Base-by-base conservation (phyloP, 1,140 invertebrate genomes). In the Eupeodes corollae region DNA sequence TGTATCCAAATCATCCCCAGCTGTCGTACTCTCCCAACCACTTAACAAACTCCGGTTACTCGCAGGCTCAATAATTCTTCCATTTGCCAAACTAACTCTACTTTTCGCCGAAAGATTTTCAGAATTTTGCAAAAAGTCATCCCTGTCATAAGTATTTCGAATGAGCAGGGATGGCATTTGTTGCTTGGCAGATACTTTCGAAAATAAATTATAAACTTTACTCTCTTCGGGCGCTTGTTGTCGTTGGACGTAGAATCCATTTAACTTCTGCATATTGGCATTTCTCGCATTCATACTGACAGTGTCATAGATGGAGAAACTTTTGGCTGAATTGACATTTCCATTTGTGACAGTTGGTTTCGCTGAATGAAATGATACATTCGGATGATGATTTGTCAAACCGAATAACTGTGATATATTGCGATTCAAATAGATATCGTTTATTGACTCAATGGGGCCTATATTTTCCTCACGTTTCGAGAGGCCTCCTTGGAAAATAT, bases 1-100 rank as follows among this genome's bases (percentile, higher is more conserved):
- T 47, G 74, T 69, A 18, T 73, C 70, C 50, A 79, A 71, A 52
- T 79, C 75, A 40, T 78, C 75, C 8, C 76, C 73, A 19, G 10
- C 18, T 32, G 33, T 48, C 40, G 2, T 19, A 10, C 8, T 48
- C 3, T 26, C 21, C 21, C 21, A 26, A 26, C 8, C 8, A 26
- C 21, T 26, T 26, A 26, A 5, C 3, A 26, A 3, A 26, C 21
- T 26, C 8, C 21, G 21, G 8, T 26, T 26, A 26, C 21, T 26
- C 8, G 21, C 21, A 8, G 21, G 21, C 21, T 26, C 21, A 26
- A 26, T 26, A 26, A 26, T 26, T 8, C 21, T 26, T 3, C 35
- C 35, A 11, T 38, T 38, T 16, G 16, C 35, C 3, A 38, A 5
- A 6, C 18, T 21, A 3, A 15, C 46, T 34, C 14, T 13, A 15